Percentiles rank a stretch among this genome's conserved stretches.
Conservation (phyloP, 1,140 invertebrate genomes). For the Lepidurus couesii region DNA sequence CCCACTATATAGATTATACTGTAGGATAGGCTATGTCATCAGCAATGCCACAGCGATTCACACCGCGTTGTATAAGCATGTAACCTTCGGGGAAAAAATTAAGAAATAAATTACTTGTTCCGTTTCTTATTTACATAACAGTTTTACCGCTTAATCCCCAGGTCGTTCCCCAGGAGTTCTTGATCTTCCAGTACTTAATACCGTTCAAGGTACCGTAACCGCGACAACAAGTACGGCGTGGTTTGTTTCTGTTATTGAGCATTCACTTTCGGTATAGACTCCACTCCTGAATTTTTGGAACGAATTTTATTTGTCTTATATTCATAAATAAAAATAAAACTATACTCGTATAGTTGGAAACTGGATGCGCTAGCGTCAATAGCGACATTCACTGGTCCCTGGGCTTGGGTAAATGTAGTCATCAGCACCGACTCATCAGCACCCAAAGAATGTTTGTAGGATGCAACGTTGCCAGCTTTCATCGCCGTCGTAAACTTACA, state of each 20-base stretch:
- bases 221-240: constrained; percentile 49
- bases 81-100: constrained; percentile 40
- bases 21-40: constrained; percentile 39
- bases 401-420: background rate
- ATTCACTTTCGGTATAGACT: constrained; percentile 10
- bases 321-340: background rate
- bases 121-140: constrained; percentile 37
- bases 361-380: background rate
- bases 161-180: constrained; percentile 40
- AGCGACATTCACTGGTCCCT: background rate
- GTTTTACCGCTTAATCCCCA: constrained; percentile 46
- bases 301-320: background rate
- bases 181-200: constrained; percentile 49
- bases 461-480: background rate
- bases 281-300: background rate
- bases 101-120: background rate
- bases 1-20: background rate
- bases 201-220: constrained; percentile 48
- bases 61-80: constrained; percentile 45
- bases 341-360: background rate
- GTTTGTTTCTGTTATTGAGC: constrained; percentile 36
- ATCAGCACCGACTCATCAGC: background rate
- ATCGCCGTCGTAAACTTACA: background rate
- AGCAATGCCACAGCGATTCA: constrained; percentile 47
- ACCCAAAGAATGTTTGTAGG: background rate